phyloP scores from a whole-genome alignment of 2,113 vertebrate genomes.

The Varanus komodoensis region DNA sequence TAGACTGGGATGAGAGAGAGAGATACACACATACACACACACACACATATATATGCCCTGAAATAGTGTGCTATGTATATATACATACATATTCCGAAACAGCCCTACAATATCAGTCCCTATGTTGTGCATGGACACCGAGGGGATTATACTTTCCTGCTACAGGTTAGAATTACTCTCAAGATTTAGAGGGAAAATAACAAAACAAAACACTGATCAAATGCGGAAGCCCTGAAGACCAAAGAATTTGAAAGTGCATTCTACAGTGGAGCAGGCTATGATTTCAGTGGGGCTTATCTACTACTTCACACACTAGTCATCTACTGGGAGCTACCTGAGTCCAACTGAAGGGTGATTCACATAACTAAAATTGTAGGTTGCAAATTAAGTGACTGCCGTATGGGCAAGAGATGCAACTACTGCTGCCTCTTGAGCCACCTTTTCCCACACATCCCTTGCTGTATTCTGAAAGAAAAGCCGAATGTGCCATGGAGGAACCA shows the following conservation, averaged over 20 bases:
- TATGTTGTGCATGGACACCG: conserved; percentile 73
- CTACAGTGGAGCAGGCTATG: conserved; percentile 42
- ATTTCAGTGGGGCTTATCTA: conserved; percentile 60
- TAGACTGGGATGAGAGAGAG: conserved; percentile 65
- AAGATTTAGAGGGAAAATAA: conserved; percentile 46
- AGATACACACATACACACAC: conserved; percentile 68
- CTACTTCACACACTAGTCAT: conserved; percentile 59
- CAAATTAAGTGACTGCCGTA: not conserved
- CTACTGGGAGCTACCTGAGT: conserved; percentile 51
- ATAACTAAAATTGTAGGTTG: conserved; percentile 45
- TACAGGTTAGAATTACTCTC: conserved; percentile 69
- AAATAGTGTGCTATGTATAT: conserved; percentile 60
- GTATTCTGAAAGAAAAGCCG: not conserved
- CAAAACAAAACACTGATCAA: conserved; percentile 33
- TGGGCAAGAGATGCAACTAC: not conserved
- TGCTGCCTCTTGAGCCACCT: not conserved
- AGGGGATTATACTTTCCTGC: conserved; percentile 67
- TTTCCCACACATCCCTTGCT: not conserved
- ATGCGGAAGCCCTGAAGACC: conserved; percentile 28
- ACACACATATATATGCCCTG: conserved; percentile 64
- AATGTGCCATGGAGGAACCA: not conserved
- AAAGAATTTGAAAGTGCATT: conserved; percentile 28
- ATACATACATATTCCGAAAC: conserved; percentile 45
- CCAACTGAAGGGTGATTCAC: conserved; percentile 58
- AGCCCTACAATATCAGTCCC: conserved; percentile 50